phyloP scores from a whole-genome alignment of 2,888 invertebrate genomes.

The Calliopum simillimum region DNA sequence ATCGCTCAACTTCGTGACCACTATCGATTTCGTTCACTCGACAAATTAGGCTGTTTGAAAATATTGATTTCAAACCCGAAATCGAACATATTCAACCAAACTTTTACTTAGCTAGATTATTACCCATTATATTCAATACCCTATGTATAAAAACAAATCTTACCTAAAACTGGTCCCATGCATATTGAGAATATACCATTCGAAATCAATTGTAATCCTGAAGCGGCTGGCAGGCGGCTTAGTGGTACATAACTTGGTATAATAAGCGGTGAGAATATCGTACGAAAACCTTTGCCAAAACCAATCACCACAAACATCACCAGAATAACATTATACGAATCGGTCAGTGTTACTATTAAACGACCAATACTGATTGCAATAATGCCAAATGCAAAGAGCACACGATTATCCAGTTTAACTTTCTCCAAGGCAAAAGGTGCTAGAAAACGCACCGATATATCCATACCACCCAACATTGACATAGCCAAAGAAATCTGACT shows the following conservation, averaged over 20 bases:
- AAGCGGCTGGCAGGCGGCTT: conserved; percentile 76
- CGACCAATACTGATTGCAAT: conserved; percentile 68
- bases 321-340: conserved; percentile 70
- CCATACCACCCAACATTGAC: conserved; percentile 77
- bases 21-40: too few relatives aligned
- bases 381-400: conserved; percentile 77
- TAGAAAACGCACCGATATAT: conserved; percentile 75
- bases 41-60: too few relatives aligned
- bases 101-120: neutral
- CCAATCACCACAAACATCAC: conserved; percentile 75
- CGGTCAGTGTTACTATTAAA: conserved; percentile 66
- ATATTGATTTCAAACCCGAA: too few relatives aligned
- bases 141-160: conserved; percentile 52
- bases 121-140: neutral
- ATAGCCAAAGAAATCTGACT: conserved; percentile 74
- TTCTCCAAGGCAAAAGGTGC: conserved; percentile 76
- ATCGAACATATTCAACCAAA: too few relatives aligned
- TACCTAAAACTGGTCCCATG: conserved; percentile 76
- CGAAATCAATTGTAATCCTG: conserved; percentile 76
- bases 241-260: conserved; percentile 79
- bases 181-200: conserved; percentile 74
- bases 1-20: too few relatives aligned
- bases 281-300: conserved; percentile 77
- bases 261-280: conserved; percentile 80
- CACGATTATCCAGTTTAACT: conserved; percentile 77